Evolutionary conservation across 2,888 invertebrate species (phyloP).

Genomic region (Papilio demoleus): DNA sequence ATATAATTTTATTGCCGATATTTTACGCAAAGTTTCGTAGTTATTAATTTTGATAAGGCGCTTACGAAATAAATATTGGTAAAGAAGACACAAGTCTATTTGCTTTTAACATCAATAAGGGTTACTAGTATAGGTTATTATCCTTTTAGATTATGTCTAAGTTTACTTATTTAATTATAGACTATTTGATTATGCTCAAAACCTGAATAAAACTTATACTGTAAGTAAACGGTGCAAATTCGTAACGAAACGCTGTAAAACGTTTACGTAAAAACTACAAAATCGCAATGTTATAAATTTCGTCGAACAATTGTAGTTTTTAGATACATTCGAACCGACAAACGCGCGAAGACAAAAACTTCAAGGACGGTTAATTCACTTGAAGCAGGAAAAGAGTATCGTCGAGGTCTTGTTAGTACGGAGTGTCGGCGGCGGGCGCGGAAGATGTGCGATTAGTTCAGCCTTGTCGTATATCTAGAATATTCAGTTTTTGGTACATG

Average conservation of each 20-base stretch:
- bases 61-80: background rate
- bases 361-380: constrained; percentile 72
- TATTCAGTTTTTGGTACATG: constrained; percentile 42
- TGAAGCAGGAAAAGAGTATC: constrained; percentile 75
- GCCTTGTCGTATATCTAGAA: constrained; percentile 47
- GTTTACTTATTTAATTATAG: too few relatives aligned
- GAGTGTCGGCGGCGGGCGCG: constrained; percentile 66
- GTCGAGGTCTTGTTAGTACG: constrained; percentile 69
- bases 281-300: constrained; percentile 12
- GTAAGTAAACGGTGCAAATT: background rate
- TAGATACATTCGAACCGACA: constrained; percentile 25
- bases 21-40: background rate
- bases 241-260: background rate
- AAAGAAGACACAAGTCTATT: too few relatives aligned
- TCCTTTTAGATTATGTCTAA: background rate
- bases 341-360: constrained; percentile 40
- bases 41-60: constrained; percentile 6
- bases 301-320: constrained; percentile 22
- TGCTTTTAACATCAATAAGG: background rate
- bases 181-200: background rate
- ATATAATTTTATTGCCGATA: background rate
- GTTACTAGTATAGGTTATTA: too few relatives aligned
- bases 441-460: constrained; percentile 63
- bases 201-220: background rate
- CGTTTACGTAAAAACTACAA: background rate